Conservation (phyloP, 2,113 vertebrate species). For the Lasiurus borealis region DNA sequence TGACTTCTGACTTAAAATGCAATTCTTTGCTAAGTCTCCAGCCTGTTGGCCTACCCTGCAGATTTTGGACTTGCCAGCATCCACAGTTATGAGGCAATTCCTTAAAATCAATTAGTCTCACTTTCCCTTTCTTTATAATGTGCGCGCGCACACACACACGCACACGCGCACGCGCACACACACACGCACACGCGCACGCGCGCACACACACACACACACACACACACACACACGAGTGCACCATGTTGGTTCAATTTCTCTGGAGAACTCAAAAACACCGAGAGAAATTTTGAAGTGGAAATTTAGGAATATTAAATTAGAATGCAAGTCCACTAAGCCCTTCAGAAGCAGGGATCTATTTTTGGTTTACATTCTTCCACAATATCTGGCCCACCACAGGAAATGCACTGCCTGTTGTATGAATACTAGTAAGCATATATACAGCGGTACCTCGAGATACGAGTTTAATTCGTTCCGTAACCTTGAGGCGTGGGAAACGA, state of each 20-base stretch:
- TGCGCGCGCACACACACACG: not conserved
- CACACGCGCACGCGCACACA: no score
- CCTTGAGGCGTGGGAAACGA: no score
- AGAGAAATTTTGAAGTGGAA: not conserved
- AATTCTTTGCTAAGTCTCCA: not conserved
- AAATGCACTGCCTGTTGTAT: not conserved
- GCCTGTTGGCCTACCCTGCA: not conserved
- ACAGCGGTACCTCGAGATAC: not conserved
- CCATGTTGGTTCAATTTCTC: not conserved
- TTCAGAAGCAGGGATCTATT: not conserved
- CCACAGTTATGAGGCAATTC: not conserved
- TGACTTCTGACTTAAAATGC: not conserved
- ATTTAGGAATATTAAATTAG: not conserved
- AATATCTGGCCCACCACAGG: not conserved
- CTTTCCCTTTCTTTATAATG: not conserved
- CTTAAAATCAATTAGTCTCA: not conserved
- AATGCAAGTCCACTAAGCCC: not conserved
- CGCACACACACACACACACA: no score
- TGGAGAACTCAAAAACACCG: not conserved
- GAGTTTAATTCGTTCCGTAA: no score
- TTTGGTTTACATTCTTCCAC: not conserved
- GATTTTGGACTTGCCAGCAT: constrained; percentile 2
- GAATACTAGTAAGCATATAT: not conserved
- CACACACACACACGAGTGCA: not conserved
- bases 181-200: no score